Evolutionary conservation across 1,140 invertebrate genomes (phyloP), one percentile per base, ranked within the genome.

Genomic region (Oreohelix idahoensis): DNA sequence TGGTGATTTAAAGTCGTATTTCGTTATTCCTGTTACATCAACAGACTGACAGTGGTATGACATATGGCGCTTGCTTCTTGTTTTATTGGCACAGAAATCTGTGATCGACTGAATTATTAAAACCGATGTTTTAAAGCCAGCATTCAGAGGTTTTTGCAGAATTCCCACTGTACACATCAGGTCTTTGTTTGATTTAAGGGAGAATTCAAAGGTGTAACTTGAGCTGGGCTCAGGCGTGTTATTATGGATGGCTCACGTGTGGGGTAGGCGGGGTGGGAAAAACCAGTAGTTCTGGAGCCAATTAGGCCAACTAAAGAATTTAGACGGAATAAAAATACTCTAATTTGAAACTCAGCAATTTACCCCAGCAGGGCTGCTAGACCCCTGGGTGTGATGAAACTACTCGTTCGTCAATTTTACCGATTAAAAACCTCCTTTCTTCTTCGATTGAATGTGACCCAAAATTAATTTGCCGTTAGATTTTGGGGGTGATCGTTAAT

Each of bases 291-390:
- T 51, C 20, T 63, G 53, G 8, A 78, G 76, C 76, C 76, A 78
- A 78, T 78, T 78, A 78, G 76, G 29, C 32, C n/a, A 49, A 51
- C 76, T 51, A 63, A 15, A 38, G 32, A 32, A 70, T 66, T 69
- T 79, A 70, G 39, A n/a, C 11, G 23, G 15, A 36, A 38, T 75
- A 75, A 39, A 78, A 58, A 63, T 78, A 63, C 42, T 35, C 42
- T 78, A 53, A 79, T 79, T 70, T 15, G 63, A 69, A 79, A 79
- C 78, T 69, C 78, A 36, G 63, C 78, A 69, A 79, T 79, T 79
- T 79, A 20, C 58, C n/a, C 53, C 26, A 58, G 63, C 63, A 35
- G 29, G 20, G 29, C 11, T 66, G 8, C 29, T 8, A 45, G 32
- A 23, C 51, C 17, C 42, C 53, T 8, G 58, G 38, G 51, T 36